Evolutionary conservation across 1,140 invertebrate species (phyloP).

Genomic region (Oreohelix idahoensis): DNA sequence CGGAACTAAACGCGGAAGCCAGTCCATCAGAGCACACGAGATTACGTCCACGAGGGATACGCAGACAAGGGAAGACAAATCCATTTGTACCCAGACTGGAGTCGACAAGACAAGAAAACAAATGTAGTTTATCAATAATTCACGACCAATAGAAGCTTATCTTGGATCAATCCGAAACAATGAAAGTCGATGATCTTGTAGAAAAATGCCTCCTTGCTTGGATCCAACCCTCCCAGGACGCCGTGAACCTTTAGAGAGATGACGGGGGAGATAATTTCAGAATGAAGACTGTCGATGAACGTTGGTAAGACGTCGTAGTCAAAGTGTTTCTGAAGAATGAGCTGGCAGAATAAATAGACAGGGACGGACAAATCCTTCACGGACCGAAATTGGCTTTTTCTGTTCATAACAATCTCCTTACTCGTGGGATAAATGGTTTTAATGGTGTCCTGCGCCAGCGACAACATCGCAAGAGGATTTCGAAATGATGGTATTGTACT

Average conservation of each 20-base stretch:
- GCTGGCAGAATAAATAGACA: constrained; percentile 15
- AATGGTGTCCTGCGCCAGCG: not conserved
- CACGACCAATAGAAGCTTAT: constrained; percentile 31
- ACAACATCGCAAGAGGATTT: constrained; percentile 3
- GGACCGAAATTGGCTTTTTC: not conserved
- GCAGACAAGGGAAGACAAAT: constrained; percentile 28
- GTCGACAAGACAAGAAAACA: constrained; percentile 29
- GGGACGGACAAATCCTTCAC: constrained; percentile 9
- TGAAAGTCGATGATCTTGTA: constrained; percentile 34
- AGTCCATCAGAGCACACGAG: not conserved
- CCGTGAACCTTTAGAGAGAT: constrained; percentile 9
- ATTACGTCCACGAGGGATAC: constrained; percentile 15
- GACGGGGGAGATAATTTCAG: constrained; percentile 15
- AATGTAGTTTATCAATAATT: constrained; percentile 39
- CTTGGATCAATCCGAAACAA: constrained; percentile 36
- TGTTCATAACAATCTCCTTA: constrained; percentile 9
- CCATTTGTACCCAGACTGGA: constrained; percentile 32
- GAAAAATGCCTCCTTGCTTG: constrained; percentile 18
- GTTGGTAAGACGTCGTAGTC: not conserved
- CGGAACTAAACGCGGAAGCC: constrained; percentile 5
- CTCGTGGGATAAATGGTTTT: not conserved
- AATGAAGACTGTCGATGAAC: constrained; percentile 7
- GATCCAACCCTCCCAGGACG: not conserved
- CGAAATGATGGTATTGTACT: not conserved
- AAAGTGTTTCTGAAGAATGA: not conserved